phyloP scores from a whole-genome alignment of 2,888 invertebrate genomes.

The Luperina nickerlii region DNA sequence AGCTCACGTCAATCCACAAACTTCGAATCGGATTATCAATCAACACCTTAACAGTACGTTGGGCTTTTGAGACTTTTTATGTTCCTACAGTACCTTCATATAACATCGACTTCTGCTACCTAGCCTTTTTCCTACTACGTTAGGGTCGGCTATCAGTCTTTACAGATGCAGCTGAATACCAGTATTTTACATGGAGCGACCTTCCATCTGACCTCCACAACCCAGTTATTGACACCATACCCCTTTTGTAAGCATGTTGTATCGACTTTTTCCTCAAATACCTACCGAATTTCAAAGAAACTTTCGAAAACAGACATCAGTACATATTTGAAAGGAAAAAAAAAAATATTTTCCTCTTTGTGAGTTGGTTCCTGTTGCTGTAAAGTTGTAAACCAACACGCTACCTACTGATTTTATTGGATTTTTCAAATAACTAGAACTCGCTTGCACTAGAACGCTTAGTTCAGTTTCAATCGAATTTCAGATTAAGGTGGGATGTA shows the following conservation, averaged over 20 bases:
- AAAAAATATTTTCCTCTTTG: neutral
- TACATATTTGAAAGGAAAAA: constrained; percentile 3
- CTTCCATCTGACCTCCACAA: neutral
- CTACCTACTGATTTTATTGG: constrained; percentile 21
- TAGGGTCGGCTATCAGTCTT: neutral
- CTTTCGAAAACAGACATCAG: constrained; percentile 11
- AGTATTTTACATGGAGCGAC: neutral
- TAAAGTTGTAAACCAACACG: constrained; percentile 8
- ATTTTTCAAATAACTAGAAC: neutral
- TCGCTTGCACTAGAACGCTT: neutral
- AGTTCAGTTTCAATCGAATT: neutral
- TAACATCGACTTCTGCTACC: neutral
- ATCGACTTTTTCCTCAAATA: neutral
- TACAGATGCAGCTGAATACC: neutral
- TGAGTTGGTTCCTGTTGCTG: constrained; percentile 4
- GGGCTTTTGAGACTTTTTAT: neutral
- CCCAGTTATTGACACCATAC: neutral
- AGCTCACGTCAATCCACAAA: neutral
- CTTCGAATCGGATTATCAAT: neutral
- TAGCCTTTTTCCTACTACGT: neutral
- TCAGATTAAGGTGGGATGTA: neutral
- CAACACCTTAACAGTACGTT: neutral
- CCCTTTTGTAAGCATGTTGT: neutral
- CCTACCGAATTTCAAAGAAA: neutral
- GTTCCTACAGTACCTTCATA: neutral